Base-by-base conservation (phyloP, 2,113 vertebrate species). In the Rhinichthys klamathensis region DNA sequence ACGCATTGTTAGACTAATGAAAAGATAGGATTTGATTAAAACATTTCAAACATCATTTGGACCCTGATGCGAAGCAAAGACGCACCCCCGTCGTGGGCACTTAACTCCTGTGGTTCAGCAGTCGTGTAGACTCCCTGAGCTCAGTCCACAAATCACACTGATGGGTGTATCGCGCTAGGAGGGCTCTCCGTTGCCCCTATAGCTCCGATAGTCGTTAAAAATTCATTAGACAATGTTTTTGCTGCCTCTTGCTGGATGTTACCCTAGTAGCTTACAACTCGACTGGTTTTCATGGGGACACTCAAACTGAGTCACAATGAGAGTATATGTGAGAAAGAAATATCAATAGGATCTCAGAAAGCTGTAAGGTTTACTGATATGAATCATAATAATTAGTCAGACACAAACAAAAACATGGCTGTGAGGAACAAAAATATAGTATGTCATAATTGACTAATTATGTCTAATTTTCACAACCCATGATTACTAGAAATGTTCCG, bases 21-120 rank as follows among this genome's bases (percentile, higher is more conserved):
- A 96, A 93, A 93, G 89, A 86, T 90, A 91, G 92, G 92, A 95
- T 95, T 95, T 94, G 91, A 95, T 95, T 93, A 94, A 92, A 94
- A 91, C 80, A 92, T 95, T 96, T 95, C 90, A 89, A 93, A 94
- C 92, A 94, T 93, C 82, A 84, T 96, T 95, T 95, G 90, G 90
- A 90, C 91, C 91, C 87, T 87, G n/a, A 93, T 91, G 93, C 86
- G 91, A 91, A 58, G 91, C 90, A 83, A 82, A 92, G 93, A 92
- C 77, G 84, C 90, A 87, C 90, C 87, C 94, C 94, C 88, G 38
- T 90, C 51, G 93, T 89, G 93, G 88, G 65, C 91, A 91, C 92
- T 95, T 89, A 93, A 93, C 92, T 89, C 91, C 91, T 67, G 87
- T 91, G 85, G 91, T 91, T 91, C 88, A 84, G 84, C 91, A 91